Conservation (phyloP, 2,888 invertebrate genomes). For the Scaptomyza caliginosa region DNA sequence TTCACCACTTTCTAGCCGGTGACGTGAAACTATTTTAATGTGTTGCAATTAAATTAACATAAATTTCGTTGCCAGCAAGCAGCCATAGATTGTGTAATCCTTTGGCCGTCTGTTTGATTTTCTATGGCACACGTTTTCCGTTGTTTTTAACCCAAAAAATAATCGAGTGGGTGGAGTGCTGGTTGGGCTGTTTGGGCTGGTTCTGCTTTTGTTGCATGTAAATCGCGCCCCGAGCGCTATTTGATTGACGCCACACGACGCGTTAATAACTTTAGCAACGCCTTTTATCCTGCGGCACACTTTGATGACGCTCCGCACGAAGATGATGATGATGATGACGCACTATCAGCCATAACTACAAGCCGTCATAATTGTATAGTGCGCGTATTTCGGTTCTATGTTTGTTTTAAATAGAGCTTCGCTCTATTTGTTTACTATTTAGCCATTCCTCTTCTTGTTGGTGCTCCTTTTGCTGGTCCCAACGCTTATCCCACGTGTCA, state of each 20-base stretch:
- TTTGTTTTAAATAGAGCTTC: constrained; percentile 59
- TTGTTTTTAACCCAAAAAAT: constrained; percentile 66
- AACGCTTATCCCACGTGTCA: constrained; percentile 58
- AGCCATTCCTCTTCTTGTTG: constrained; percentile 33
- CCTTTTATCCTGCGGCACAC: constrained; percentile 65
- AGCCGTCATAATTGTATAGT: constrained; percentile 60
- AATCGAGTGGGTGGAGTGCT: background rate
- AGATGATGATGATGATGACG: constrained; percentile 58
- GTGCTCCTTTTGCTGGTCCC: constrained; percentile 1
- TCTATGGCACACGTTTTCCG: constrained; percentile 54
- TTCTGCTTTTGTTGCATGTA: constrained; percentile 52
- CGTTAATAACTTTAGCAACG: constrained; percentile 78
- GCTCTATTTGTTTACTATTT: constrained; percentile 74
- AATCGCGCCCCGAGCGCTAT: constrained; percentile 55
- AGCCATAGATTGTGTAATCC: constrained; percentile 49
- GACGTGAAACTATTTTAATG: constrained; percentile 76
- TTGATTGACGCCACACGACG: constrained; percentile 80
- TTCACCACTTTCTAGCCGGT: constrained; percentile 5
- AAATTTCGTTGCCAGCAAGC: constrained; percentile 57
- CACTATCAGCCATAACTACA: constrained; percentile 64
- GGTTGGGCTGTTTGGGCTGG: background rate
- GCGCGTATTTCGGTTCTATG: constrained; percentile 25
- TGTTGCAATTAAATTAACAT: constrained; percentile 80
- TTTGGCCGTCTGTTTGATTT: constrained; percentile 53
- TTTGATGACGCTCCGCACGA: constrained; percentile 38